Evolutionary conservation across 2,797 vertebrate species (phyloP), one percentile per base, ranked within the genome.

Genomic region (Phoebastria nigripes): DNA sequence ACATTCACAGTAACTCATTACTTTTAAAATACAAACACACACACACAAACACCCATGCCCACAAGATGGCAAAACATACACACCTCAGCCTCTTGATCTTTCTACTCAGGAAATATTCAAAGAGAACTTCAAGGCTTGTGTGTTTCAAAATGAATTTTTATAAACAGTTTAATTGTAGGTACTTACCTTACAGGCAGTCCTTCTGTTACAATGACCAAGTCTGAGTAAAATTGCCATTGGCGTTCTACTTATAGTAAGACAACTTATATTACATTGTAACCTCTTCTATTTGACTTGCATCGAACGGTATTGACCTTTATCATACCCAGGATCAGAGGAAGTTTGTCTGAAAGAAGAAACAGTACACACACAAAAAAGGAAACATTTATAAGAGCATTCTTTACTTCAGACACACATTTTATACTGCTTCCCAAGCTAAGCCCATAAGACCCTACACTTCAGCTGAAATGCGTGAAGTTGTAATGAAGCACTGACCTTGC

Each of bases 1-100:
- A 76, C 18, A 25, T n/a, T 29, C 33, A n/a, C 31, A 20, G 2
- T 11, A 59, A 70, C 8, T 56, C 8, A 8, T 31, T 77, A 55
- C 9, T 55, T 84, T 33, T 28, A 65, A 76, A 73, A 42, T 11
- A 62, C 21, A 74, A 42, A n/a, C 25, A 26, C 21, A 18, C 20
- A n/a, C 19, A 49, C 16, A 49, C 16, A 12, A 9, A 6, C 12
- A 9, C 12, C 1, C 15, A 16, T 3, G 1, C 5, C 41, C 42
- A 71, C 15, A 56, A 29, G 28, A 31, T 5, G 8, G 54, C 41
- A 85, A 72, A 77, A 73, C n/a, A 22, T 2, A 58, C 6, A 19
- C 14, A 35, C 21, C 8, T 71, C 41, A 78, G 9, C 13, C 49
- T 39, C 19, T 10, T 22, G 6, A 2, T 24, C 33, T 61, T 85